Base-by-base conservation (phyloP, 2,888 invertebrate genomes). In the Adelphocoris suturalis region DNA sequence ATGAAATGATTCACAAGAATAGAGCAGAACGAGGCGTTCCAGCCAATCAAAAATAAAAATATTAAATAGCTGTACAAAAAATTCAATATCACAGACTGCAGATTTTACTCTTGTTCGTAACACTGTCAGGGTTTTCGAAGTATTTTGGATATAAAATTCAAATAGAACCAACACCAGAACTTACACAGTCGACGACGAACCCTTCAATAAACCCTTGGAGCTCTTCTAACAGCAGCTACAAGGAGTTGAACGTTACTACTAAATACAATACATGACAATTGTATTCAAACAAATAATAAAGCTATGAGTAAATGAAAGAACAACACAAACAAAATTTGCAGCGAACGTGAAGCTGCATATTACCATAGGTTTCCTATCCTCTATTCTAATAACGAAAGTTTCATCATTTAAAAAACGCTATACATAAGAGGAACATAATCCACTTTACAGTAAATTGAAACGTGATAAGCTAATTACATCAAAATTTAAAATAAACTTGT, bases 71-170 rank as follows among this genome's bases (percentile, higher is more conserved):
- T 23, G 68, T 68, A 68, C 7, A 68, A 19, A 68, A 23, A 19
- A 23, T 68, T 19, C 68, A 37, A 37, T 23, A 68, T 68, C 68
- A 68, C 68, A 68, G 68, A 19, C 68, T 23, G 68, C 9, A 68
- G 19, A 23, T 68, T 68, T 68, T 68, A 68, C 13, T 61, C 19
- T n/a, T 57, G 16, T 57, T 68, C 68, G 19, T 23, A 68, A 68
- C 68, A 68, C 68, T 23, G 9, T 16, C 7, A 37, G 37, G 7
- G 37, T 37, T 37, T 37, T 37, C 37, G 7, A 37, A 37, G 37
- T 37, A 4, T 37, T 37, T 37, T 37, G 37, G 37, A 37, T 19
- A 19, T 19, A 23, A 68, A 12, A 23, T 68, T 13, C 12, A 68
- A 23, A 13, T 68, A 23, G 12, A n/a, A 27, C 23, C 27, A 23